Evolutionary conservation across 2,797 vertebrate genomes (phyloP), one percentile per base, ranked within the genome.

Genomic region (Sebastes reedi): DNA sequence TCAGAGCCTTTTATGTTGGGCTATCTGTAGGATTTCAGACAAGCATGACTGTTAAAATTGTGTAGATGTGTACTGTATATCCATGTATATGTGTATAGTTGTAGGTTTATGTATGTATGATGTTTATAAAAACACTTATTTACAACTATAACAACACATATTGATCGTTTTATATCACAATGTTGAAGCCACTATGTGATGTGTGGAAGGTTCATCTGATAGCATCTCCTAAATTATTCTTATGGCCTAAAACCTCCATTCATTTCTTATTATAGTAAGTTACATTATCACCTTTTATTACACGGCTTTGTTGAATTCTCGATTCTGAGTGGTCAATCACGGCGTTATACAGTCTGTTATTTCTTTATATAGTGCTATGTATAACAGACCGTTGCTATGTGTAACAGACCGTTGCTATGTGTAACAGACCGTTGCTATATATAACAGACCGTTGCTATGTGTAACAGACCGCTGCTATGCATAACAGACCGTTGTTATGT

Each of bases 1-100:
- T 60, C 52, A 74, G 80, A 18, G 64, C 75, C 77, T 77, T 68
- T 50, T 78, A 69, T 74, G 77, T 77, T 83, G 52, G 39, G 46
- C 30, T 77, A 70, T 56, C 67, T 78, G 68, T 25, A 73, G 70
- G 62, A 73, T 69, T 74, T 65, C 22, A 77, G 34, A 58, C 52
- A 56, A 83, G 46, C 56, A 39, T 39, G 36, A 39, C 1, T 1
- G 36, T 0, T 39, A 39, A 39, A 39, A 5, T 2, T 0, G 36
- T 36, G 34, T 36, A 36, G 5, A 36, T 36, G 34, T 39, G 36
- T 39, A 39, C 36, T 39, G 36, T 39, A 39, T 39, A 39, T 39
- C 36, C 36, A 39, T 39, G 0, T 39, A 72, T 42, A 29, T 50
- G 24, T 65, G 20, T 70, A 13, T 29, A 20, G 46, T 18, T 52